Base-by-base conservation (phyloP, 2,797 vertebrate species). In the Coregonus ussuriensis region DNA sequence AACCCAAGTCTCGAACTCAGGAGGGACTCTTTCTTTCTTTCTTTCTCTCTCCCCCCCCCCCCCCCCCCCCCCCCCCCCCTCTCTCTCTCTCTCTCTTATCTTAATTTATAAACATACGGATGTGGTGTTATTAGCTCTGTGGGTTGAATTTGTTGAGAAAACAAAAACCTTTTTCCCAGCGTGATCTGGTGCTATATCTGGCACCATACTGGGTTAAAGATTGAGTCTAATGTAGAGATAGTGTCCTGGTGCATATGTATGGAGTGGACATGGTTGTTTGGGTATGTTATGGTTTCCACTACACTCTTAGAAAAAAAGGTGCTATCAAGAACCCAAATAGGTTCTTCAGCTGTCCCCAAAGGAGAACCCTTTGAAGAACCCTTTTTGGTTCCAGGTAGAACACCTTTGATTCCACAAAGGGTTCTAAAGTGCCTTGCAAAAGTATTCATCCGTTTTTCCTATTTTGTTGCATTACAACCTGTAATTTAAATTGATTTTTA, bases 61-160 rank as follows among this genome's bases (percentile, higher is more conserved):
- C n/a, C 33, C 2, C 33, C 47, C 35, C 1, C 9, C 6, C 59
- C 3, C 62, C n/a, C n/a, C n/a, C n/a, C n/a, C n/a, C n/a, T n/a
- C n/a, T 18, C 7, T 3, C 9, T 47, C 16, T 37, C 37, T 9
- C 35, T 51, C 18, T 21, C 33, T 67, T 16, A 66, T 66, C 63
- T 15, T 3, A 14, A 0, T n/a, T 7, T 18, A 31, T 73, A 74
- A 68, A 88, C 87, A 91, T 91, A 91, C 89, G 4, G 69, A 14
- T 13, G 37, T 14, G 69, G 25, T 29, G 65, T 67, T 62, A 62
- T 62, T 62, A 3, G n/a, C 56, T 11, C 6, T 59, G 56, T n/a
- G 6, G 56, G 18, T 5, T 59, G 56, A n/a, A n/a, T 59, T 56
- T 6, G 5, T 16, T 18, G 15, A 56, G 18, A 16, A 18, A 54